Conservation (phyloP, 2,888 invertebrate species). For the Pterobdella sp. region DNA sequence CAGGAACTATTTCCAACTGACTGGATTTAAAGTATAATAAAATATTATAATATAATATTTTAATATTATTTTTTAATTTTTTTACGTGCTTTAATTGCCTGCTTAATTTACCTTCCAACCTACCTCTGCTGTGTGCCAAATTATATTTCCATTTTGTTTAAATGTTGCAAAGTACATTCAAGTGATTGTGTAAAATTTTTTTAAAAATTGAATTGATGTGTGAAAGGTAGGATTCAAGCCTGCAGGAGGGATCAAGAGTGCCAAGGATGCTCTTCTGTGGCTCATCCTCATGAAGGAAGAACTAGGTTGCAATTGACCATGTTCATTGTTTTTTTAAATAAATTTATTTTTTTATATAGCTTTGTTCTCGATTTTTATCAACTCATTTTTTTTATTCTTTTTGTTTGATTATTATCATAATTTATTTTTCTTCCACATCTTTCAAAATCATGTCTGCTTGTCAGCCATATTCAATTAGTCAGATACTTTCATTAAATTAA, state of each 20-base stretch:
- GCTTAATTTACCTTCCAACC: not conserved
- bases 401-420: too few relatives aligned
- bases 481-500: too few relatives aligned
- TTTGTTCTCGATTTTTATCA: too few relatives aligned
- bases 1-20: constrained; percentile 62
- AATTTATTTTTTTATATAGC: too few relatives aligned
- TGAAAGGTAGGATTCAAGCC: constrained; percentile 89
- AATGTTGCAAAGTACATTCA: not conserved
- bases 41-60: not conserved
- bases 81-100: not conserved
- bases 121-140: not conserved
- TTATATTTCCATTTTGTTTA: not conserved
- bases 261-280: constrained; percentile 78
- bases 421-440: too few relatives aligned
- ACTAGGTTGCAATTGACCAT: too few relatives aligned
- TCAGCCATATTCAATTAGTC: too few relatives aligned
- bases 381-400: too few relatives aligned
- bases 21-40: constrained; percentile 56
- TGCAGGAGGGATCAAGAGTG: constrained; percentile 85
- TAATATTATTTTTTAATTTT: too few relatives aligned
- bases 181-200: not conserved
- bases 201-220: not conserved
- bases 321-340: too few relatives aligned
- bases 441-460: too few relatives aligned
- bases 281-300: constrained; percentile 72